A percentile compares a stretch with the other conserved stretches of the same genome.
These are phyloP conservation scores for Diarsia dahlii DNA, from an alignment of 2,888 invertebrate genomes.

Conservation along the genomic window DNA sequence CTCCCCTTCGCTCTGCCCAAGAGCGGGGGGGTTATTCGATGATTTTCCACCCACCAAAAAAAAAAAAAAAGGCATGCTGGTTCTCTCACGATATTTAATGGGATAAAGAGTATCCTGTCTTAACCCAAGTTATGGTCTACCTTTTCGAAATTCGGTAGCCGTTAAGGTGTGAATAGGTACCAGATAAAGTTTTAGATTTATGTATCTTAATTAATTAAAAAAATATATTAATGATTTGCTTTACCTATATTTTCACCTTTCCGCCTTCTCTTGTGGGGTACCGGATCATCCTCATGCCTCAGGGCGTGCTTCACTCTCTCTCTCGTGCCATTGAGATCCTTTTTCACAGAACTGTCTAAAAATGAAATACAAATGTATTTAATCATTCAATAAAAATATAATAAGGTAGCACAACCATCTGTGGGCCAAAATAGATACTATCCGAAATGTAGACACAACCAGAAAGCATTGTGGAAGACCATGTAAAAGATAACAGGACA, in stretches of 20 bases:
- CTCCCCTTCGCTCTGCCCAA: too few species aligned
- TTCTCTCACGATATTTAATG: background rate
- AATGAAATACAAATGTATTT: background rate
- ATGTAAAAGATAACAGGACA: background rate
- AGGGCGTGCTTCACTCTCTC: constrained; percentile 95
- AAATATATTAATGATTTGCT: constrained; percentile 6
- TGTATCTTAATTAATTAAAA: too few species aligned
- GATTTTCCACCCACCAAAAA: too few species aligned
- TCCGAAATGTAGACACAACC: background rate
- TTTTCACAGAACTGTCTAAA: constrained; percentile 77
- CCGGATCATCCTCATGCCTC: constrained; percentile 93
- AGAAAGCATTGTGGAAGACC: background rate
- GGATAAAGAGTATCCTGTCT: background rate
- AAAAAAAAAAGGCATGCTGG: too few species aligned
- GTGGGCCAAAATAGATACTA: background rate
- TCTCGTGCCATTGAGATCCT: constrained; percentile 91
- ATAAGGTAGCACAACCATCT: background rate
- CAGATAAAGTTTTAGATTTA: background rate
- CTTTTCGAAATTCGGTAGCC: background rate
- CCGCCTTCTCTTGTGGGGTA: constrained; percentile 92
- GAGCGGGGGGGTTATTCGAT: too few species aligned
- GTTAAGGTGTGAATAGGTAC: background rate
- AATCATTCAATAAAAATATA: background rate
- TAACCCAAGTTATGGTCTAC: background rate
- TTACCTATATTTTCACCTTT: constrained; percentile 79